Evolutionary conservation across 2,113 vertebrate species (phyloP).

Genomic region (Urocolius indicus): DNA sequence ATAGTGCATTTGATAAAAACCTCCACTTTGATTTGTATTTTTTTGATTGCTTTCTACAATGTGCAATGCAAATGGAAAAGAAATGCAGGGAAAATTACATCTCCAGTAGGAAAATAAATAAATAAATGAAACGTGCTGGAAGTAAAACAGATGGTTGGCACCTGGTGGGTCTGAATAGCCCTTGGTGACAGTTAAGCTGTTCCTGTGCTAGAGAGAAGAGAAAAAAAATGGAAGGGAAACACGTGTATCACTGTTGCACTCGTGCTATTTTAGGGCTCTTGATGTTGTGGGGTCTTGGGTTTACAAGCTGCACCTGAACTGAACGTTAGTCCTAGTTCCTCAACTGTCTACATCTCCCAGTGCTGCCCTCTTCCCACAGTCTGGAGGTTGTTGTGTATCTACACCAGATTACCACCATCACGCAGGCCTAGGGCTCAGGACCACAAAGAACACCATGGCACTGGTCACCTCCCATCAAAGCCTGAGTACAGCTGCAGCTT

Average conservation of each 20-base stretch:
- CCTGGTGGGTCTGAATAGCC: not conserved
- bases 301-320: not conserved
- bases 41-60: not conserved
- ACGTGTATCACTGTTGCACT: not conserved
- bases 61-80: not conserved
- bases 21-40: not conserved
- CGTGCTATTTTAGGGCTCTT: not conserved
- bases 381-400: not conserved
- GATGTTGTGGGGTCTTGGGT: rapidly evolving
- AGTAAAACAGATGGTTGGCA: conserved; percentile 20
- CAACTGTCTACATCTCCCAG: not conserved
- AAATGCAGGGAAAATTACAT: not conserved
- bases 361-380: rapidly evolving
- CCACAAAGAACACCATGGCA: rapidly evolving
- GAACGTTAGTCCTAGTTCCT: not conserved
- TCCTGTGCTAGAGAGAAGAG: not conserved
- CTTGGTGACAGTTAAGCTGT: not conserved
- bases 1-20: conserved; percentile 2
- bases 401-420: not conserved
- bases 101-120: not conserved
- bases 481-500: not conserved
- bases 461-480: not conserved
- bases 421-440: not conserved
- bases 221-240: not conserved
- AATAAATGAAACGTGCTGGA: not conserved